Conservation (phyloP, 2,113 vertebrate genomes). For the Puffinus mauretanicus region DNA sequence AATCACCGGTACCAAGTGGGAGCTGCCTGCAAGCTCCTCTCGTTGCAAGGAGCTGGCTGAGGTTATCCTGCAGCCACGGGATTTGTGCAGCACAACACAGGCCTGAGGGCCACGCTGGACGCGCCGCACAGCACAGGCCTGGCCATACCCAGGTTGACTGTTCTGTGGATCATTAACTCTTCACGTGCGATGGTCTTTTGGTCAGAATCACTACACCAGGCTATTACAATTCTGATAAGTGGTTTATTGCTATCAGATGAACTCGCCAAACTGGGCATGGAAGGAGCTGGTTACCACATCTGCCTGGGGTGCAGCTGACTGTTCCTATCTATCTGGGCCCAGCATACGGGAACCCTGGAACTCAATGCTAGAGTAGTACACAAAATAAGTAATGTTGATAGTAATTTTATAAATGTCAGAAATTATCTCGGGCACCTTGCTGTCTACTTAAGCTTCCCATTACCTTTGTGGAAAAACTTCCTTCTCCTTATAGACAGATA, state of each 20-base stretch:
- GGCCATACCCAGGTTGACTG: neutral
- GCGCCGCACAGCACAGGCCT: neutral
- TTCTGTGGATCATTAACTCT: neutral
- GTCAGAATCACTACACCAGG: neutral
- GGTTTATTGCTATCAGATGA: neutral
- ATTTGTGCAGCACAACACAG: neutral
- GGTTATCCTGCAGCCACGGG: neutral
- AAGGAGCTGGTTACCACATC: neutral
- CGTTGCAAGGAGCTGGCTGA: fast-evolving
- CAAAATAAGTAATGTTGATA: neutral
- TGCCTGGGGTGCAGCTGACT: neutral
- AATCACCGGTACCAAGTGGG: too few species aligned
- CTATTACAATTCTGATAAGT: neutral
- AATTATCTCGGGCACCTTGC: neutral
- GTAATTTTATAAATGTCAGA: neutral
- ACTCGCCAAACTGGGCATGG: neutral
- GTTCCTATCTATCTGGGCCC: neutral
- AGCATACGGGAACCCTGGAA: neutral
- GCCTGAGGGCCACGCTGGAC: neutral
- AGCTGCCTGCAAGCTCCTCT: neutral
- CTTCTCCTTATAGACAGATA: neutral
- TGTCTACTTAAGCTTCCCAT: neutral
- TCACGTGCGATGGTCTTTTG: neutral
- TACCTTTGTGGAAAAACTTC: neutral
- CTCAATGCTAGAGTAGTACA: neutral